These are phyloP conservation scores for Beris morrisii DNA, from an alignment of 2,888 invertebrate species.

Conservation along the genomic window DNA sequence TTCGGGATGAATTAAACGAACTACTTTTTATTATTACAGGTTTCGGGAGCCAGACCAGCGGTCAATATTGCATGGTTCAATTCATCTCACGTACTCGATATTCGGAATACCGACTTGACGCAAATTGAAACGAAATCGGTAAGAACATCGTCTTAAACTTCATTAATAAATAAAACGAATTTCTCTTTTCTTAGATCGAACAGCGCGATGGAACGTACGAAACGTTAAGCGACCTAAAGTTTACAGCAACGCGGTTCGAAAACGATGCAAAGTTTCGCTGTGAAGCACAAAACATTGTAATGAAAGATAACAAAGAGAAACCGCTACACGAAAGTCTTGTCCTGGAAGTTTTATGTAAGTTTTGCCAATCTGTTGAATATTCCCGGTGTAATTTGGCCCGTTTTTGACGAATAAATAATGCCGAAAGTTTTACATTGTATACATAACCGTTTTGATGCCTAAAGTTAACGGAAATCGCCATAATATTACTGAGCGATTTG, in stretches of 20 bases:
- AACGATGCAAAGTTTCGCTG: conserved; percentile 79
- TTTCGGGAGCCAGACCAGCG: conserved; percentile 79
- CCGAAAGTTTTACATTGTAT: too few relatives aligned
- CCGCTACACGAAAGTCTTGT: conserved; percentile 72
- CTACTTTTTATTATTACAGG: conserved; percentile 49
- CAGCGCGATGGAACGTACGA: conserved; percentile 73
- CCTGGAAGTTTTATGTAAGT: conserved; percentile 87
- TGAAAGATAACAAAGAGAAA: conserved; percentile 69
- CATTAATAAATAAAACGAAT: background rate
- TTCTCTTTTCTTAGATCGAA: conserved; percentile 52
- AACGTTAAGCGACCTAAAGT: conserved; percentile 75
- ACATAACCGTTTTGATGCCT: too few relatives aligned
- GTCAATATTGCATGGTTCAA: conserved; percentile 87
- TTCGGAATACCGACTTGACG: conserved; percentile 41
- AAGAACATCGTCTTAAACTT: conserved; percentile 45
- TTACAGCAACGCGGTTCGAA: conserved; percentile 79
- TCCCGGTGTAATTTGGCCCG: too few relatives aligned
- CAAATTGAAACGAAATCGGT: conserved; percentile 57
- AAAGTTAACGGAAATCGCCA: too few relatives aligned
- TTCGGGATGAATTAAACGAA: background rate
- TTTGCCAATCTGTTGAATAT: background rate
- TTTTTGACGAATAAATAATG: too few relatives aligned
- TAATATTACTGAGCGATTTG: too few relatives aligned
- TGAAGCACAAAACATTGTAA: conserved; percentile 80
- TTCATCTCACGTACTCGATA: conserved; percentile 59